phyloP scores from a whole-genome alignment of 2,888 invertebrate genomes.

The Omphaloscelis lunosa region DNA sequence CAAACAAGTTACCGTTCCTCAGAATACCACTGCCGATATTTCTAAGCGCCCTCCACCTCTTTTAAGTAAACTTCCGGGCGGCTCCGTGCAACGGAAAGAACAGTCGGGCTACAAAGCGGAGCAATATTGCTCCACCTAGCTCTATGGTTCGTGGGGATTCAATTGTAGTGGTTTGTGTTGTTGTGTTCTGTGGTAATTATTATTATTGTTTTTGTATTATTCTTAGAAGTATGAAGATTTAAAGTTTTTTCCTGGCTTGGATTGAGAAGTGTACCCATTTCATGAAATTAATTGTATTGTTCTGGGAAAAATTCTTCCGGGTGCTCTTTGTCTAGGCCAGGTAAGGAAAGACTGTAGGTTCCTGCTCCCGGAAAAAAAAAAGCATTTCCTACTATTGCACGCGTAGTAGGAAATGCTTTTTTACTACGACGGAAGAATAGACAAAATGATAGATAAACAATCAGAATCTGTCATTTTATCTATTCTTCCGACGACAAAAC shows the following conservation, averaged over 20 bases:
- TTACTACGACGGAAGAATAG: no score
- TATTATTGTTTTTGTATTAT: background rate
- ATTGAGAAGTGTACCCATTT: background rate
- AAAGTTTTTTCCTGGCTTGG: background rate
- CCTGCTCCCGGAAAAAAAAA: no score
- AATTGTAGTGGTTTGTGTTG: conserved; percentile 30
- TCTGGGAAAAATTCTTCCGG: no score
- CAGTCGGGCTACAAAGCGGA: conserved; percentile 66
- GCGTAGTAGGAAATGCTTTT: no score
- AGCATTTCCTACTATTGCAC: no score
- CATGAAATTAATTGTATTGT: no score
- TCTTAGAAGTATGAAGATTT: background rate
- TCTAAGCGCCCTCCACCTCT: conserved; percentile 64
- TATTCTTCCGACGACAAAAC: no score
- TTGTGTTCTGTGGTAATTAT: conserved; percentile 27
- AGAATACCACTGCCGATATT: conserved; percentile 59
- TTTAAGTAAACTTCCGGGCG: conserved; percentile 76
- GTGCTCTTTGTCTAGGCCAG: no score
- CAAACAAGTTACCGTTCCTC: conserved; percentile 52
- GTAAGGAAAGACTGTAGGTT: no score
- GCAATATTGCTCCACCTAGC: conserved; percentile 64
- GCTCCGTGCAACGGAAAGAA: conserved; percentile 72
- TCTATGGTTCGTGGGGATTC: conserved; percentile 45
- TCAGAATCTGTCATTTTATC: no score
- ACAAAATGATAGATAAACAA: no score